These are phyloP conservation scores for Elanoides forficatus DNA, from an alignment of 2,113 vertebrate species.

Conservation along the genomic window DNA sequence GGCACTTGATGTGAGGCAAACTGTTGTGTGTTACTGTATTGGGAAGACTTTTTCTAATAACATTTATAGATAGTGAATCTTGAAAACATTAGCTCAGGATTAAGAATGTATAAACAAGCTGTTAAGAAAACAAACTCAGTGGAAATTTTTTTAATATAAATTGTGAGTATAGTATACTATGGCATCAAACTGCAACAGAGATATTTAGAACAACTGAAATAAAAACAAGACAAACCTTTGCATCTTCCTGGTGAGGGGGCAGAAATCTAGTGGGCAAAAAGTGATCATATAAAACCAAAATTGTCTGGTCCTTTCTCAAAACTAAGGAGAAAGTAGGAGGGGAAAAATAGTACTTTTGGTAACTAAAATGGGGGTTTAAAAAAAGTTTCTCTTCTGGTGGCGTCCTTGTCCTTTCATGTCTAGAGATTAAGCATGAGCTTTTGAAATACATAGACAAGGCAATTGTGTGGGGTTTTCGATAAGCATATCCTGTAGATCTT, in stretches of 20 bases:
- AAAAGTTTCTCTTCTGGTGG: neutral
- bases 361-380: neutral
- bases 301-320: neutral
- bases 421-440: neutral
- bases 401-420: neutral
- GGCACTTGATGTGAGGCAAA: neutral
- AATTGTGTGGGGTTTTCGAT: neutral
- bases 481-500: conserved; percentile 38
- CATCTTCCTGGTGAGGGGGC: neutral
- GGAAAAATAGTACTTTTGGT: neutral
- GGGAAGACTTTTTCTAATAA: neutral
- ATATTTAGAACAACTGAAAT: neutral
- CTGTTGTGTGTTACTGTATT: neutral
- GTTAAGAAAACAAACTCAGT: neutral
- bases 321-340: neutral
- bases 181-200: neutral
- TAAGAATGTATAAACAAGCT: neutral
- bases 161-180: neutral
- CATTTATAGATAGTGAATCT: neutral
- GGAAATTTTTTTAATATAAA: neutral
- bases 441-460: neutral
- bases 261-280: neutral
- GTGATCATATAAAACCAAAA: neutral
- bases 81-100: neutral
- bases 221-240: neutral